Base-by-base conservation (phyloP, 2,888 invertebrate genomes). In the Drosophila algonquin region DNA sequence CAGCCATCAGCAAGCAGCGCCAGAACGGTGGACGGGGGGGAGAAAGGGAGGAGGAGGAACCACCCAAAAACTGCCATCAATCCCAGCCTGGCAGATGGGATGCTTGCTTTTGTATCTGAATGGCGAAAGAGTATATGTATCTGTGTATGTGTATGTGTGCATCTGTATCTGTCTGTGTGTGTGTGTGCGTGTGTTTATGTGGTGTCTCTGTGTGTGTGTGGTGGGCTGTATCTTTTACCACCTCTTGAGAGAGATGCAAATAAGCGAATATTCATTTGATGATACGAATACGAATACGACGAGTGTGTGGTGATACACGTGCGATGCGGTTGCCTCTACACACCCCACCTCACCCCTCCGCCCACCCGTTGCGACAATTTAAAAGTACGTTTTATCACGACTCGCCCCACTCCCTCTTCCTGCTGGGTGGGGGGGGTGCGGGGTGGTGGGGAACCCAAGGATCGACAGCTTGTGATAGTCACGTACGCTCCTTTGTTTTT, bases 191-290 rank as follows among this genome's bases (percentile, higher is more conserved):
- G 12, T 12, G 32, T 10, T 46, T 63, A 61, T 54, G 46, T 12
- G 35, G 46, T 9, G 47, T 18, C 18, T 18, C 1, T 45, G 18
- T 30, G 21, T 24, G 8, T 47, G 32, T 27, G 40, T 21, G 21
- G 10, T 45, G 45, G 63, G 55, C n/a, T 73, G 76, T 80, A 68
- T 79, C 73, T 72, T 77, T 69, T 51, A 60, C 65, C 80, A 60
- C 77, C 67, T 76, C 65, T 40, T 40, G 71, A 71, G 76, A 52
- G 80, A 74, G 81, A 85, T 85, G 84, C 82, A 86, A 85, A 85
- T 84, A 85, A 85, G 84, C 86, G 84, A 86, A 85, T 86, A 86
- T 86, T 85, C 86, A 85, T 85, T 86, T 86, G 84, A 86, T 82
- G 84, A 86, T 85, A 79, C 80, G 79, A 69, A 50, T 63, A 21